Evolutionary conservation across 2,888 invertebrate species (phyloP).

Genomic region (Dioctria linearis): DNA sequence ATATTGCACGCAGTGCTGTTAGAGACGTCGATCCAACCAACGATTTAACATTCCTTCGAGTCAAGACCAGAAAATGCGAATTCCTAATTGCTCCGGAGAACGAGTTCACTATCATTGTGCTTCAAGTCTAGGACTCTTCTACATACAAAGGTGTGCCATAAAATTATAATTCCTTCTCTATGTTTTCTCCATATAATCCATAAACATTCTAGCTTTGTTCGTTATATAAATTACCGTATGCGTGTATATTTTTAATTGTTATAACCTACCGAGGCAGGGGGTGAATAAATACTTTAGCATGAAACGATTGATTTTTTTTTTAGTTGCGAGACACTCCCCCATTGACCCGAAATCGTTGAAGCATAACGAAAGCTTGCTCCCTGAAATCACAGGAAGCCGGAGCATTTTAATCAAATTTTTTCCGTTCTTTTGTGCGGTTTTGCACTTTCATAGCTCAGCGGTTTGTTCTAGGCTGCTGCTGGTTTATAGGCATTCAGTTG

Average conservation of each 20-base stretch:
- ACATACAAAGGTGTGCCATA: neutral
- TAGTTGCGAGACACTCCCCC: neutral
- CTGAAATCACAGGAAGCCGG: constrained; percentile 31
- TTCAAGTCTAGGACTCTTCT: neutral
- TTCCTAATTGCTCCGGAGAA: constrained; percentile 67
- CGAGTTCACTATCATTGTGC: constrained; percentile 67
- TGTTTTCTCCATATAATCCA: too few species aligned
- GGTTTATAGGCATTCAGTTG: neutral
- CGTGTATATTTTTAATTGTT: constrained; percentile 7
- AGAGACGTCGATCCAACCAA: constrained; percentile 67
- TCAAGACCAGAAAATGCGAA: constrained; percentile 67
- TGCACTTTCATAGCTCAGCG: constrained; percentile 13
- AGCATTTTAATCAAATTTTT: constrained; percentile 8
- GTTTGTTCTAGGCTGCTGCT: neutral
- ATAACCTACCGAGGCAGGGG: neutral
- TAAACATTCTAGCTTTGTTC: neutral
- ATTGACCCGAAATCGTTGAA: constrained; percentile 32
- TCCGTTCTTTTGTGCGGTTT: neutral
- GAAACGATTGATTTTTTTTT: constrained; percentile 14
- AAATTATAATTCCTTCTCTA: neutral
- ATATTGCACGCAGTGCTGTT: constrained; percentile 61
- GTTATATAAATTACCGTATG: neutral
- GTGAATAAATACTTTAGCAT: constrained; percentile 20
- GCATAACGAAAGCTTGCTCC: neutral
- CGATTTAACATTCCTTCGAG: constrained; percentile 65